These are phyloP conservation scores for Hydrozoanthus gracilis DNA, from an alignment of 92 coral and sea anemone species.

Conservation along the genomic window DNA sequence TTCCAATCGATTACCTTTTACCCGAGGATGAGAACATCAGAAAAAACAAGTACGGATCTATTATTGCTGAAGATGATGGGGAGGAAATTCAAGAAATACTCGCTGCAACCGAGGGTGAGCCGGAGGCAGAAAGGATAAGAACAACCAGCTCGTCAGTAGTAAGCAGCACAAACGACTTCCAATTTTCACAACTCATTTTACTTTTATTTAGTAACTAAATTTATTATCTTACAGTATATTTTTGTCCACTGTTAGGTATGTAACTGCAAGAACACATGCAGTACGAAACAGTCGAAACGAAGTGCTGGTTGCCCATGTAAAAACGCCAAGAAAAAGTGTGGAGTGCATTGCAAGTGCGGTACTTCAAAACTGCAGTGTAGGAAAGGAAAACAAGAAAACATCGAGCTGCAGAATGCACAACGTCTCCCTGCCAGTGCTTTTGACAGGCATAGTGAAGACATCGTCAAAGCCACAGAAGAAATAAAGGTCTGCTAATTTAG, in stretches of 20 bases:
- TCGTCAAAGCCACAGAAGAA: conserved; percentile 30
- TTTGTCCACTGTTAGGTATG: conserved; percentile 24
- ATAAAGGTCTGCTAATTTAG: not conserved
- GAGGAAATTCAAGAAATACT: conserved; percentile 34
- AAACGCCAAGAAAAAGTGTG: not conserved
- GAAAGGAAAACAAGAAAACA: conserved; percentile 10
- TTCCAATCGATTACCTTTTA: conserved; percentile 18
- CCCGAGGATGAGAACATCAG: not conserved
- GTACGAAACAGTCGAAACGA: conserved; percentile 29
- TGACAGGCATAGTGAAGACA: conserved; percentile 37
- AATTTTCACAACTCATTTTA: conserved; percentile 16
- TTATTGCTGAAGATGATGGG: conserved; percentile 15
- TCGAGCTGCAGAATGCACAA: conserved; percentile 15
- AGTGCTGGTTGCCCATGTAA: not conserved
- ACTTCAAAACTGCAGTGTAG: not conserved
- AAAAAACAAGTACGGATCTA: conserved; percentile 9
- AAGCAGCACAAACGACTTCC: conserved; percentile 30
- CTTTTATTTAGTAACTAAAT: conserved; percentile 17
- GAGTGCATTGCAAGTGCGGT: not conserved
- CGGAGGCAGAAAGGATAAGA: conserved; percentile 24
- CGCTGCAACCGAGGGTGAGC: conserved; percentile 32
- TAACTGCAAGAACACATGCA: conserved; percentile 34
- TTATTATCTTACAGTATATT: not conserved
- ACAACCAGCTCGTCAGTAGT: conserved; percentile 22
- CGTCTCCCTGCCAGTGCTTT: conserved; percentile 27